A percentile compares a stretch with the other conserved stretches of the same genome.
Conservation (phyloP, 2,113 vertebrate species). For the Catharus bicknelli region DNA sequence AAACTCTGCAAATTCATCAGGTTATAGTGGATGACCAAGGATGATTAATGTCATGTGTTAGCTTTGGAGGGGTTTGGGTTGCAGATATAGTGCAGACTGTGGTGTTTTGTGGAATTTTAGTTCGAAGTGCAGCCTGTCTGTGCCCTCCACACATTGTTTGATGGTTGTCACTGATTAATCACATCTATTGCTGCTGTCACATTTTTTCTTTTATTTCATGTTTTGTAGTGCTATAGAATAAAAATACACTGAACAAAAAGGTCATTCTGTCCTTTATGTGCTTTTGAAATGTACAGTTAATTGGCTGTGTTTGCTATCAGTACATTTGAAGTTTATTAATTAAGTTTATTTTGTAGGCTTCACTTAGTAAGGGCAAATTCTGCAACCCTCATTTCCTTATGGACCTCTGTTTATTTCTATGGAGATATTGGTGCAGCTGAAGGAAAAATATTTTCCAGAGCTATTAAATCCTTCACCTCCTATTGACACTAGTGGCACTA, state of each 20-base stretch:
- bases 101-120: slow-evolving; percentile 32
- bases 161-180: slow-evolving; percentile 3
- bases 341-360: not conserved
- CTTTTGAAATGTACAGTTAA: not conserved
- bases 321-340: not conserved
- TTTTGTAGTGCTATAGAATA: not conserved
- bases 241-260: slow-evolving; percentile 2
- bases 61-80: slow-evolving; percentile 48
- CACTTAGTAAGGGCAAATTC: not conserved
- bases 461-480: not conserved
- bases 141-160: slow-evolving; percentile 12
- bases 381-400: not conserved
- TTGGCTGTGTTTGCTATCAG: not conserved
- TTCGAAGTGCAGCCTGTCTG: slow-evolving; percentile 1
- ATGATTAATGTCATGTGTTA: slow-evolving; percentile 45
- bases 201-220: not conserved
- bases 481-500: not conserved
- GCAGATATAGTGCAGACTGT: slow-evolving; percentile 21
- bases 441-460: not conserved
- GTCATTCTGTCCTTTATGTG: not conserved
- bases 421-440: not conserved
- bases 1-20: slow-evolving; percentile 54
- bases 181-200: not conserved
- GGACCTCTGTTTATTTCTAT: not conserved
- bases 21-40: slow-evolving; percentile 10